These are phyloP conservation scores for Drosophila helvetica DNA, from an alignment of 2,888 invertebrate genomes.

Conservation along the genomic window DNA sequence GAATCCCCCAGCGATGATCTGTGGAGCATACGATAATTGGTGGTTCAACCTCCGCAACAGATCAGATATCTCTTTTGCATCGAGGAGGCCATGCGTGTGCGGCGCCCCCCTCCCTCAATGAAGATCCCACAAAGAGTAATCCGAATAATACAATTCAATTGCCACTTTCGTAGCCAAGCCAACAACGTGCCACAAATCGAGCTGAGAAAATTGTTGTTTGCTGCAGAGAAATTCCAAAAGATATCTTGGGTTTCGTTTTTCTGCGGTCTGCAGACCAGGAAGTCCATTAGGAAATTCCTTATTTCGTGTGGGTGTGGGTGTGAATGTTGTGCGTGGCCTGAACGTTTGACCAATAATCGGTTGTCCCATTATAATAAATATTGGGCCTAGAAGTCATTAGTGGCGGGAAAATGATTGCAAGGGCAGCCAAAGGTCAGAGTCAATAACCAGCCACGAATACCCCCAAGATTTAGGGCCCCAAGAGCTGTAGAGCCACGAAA, in stretches of 20 bases:
- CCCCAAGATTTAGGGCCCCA: neutral
- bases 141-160: conserved; percentile 47
- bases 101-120: conserved; percentile 20
- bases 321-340: conserved; percentile 13
- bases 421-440: conserved; percentile 12
- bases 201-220: conserved; percentile 8
- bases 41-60: conserved; percentile 37
- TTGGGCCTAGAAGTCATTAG: conserved; percentile 35
- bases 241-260: conserved; percentile 13
- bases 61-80: conserved; percentile 29
- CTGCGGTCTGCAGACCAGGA: conserved; percentile 20
- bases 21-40: neutral
- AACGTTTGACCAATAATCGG: conserved; percentile 50
- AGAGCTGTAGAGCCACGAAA: neutral
- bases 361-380: conserved; percentile 48
- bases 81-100: conserved; percentile 48
- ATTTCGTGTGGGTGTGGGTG: conserved; percentile 3
- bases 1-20: neutral
- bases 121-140: conserved; percentile 24
- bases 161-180: conserved; percentile 36
- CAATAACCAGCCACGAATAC: conserved; percentile 26
- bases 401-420: conserved; percentile 19
- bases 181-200: conserved; percentile 4
- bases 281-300: conserved; percentile 10
- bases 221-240: conserved; percentile 9